These are phyloP conservation scores for Phylloscopus trochiloides DNA, from an alignment of 2,113 vertebrate species.

Conservation along the genomic window DNA sequence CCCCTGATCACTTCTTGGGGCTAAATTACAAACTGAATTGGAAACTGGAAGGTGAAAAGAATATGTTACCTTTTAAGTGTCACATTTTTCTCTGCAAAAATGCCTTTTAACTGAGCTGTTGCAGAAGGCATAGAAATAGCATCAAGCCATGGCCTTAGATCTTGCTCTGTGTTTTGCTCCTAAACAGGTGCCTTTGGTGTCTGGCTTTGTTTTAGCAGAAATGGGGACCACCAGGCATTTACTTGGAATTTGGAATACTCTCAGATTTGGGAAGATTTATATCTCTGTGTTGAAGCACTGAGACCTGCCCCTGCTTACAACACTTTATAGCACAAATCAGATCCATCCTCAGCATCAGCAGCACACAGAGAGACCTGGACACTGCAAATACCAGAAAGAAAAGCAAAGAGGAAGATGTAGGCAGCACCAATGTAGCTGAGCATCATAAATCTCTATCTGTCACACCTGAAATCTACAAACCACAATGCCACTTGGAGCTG, in stretches of 20 bases:
- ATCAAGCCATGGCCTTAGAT: neutral
- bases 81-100: slow-evolving; percentile 24
- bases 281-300: neutral
- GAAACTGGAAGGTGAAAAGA: slow-evolving; percentile 56
- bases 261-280: neutral
- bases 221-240: neutral
- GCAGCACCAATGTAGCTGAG: neutral
- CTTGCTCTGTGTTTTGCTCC: neutral
- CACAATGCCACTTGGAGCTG: neutral
- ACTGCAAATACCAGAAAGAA: neutral
- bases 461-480: neutral
- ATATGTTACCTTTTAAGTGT: slow-evolving; percentile 52
- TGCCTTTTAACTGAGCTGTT: slow-evolving; percentile 26
- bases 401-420: neutral
- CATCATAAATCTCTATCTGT: neutral
- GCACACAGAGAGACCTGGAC: neutral
- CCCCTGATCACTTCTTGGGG: slow-evolving; percentile 17
- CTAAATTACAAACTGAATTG: slow-evolving; percentile 52
- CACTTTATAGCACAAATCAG: neutral
- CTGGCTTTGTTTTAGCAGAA: neutral
- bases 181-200: neutral
- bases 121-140: neutral
- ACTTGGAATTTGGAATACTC: neutral
- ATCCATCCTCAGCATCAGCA: neutral
- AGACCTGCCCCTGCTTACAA: neutral